phyloP scores from a whole-genome alignment of 1,140 invertebrate genomes.

The Drosophila pectinifera region DNA sequence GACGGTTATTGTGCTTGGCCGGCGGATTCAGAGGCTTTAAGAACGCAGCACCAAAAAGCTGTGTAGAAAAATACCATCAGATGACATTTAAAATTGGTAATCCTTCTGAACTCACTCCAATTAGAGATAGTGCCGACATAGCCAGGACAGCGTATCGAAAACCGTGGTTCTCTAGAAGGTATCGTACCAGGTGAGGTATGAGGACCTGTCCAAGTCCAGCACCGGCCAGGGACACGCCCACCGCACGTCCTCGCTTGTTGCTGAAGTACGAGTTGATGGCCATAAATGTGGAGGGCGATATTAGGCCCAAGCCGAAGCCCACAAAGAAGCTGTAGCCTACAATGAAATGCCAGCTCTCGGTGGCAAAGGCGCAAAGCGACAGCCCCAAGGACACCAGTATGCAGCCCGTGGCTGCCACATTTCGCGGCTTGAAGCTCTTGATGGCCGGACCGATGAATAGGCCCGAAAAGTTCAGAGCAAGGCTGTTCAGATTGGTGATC shows the following conservation, averaged over 20 bases:
- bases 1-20: slow-evolving; percentile 68
- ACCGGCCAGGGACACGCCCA: slow-evolving; percentile 89
- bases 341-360: slow-evolving; percentile 88
- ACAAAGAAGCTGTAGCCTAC: slow-evolving; percentile 88
- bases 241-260: slow-evolving; percentile 88
- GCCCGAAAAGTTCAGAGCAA: slow-evolving; percentile 89
- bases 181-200: slow-evolving; percentile 89
- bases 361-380: slow-evolving; percentile 87
- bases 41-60: slow-evolving; percentile 80
- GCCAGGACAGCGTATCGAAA: slow-evolving; percentile 87
- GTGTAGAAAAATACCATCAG: slow-evolving; percentile 2
- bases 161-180: slow-evolving; percentile 87
- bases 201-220: slow-evolving; percentile 91
- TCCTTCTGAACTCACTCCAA: slow-evolving; percentile 85
- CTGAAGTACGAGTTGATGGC: slow-evolving; percentile 91
- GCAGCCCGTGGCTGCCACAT: slow-evolving; percentile 88
- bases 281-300: slow-evolving; percentile 89
- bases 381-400: slow-evolving; percentile 87
- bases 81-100: too few relatives aligned
- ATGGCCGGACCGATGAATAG: slow-evolving; percentile 88
- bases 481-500: slow-evolving; percentile 89
- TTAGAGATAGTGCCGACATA: slow-evolving; percentile 87
- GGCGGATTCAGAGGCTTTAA: slow-evolving; percentile 63
- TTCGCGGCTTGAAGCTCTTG: slow-evolving; percentile 88
- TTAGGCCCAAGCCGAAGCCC: slow-evolving; percentile 87